Conservation (phyloP, 2,113 vertebrate species). For the Thalassoma bifasciatum region DNA sequence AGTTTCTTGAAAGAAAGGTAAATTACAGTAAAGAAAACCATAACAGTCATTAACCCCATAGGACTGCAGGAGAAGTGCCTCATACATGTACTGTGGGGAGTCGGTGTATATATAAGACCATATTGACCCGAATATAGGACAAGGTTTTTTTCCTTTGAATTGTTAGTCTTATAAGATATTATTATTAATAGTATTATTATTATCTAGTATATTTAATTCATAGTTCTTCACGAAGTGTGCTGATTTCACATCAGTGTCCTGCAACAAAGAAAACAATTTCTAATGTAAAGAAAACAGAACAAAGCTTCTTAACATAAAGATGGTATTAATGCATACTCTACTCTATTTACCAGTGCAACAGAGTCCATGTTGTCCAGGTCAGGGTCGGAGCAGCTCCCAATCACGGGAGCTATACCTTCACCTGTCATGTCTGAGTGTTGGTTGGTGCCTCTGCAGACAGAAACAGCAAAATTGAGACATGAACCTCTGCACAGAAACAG, state of each 20-base stretch:
- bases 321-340: not conserved
- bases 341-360: conserved; percentile 33
- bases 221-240: not conserved
- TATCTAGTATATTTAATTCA: not conserved
- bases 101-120: not conserved
- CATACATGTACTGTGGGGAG: not conserved
- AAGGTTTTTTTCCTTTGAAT: no score
- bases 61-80: conserved; percentile 29
- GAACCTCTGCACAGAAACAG: conserved; percentile 11
- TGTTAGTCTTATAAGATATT: not conserved
- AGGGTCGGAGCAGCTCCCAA: conserved; percentile 9
- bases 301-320: not conserved
- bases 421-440: conserved; percentile 3
- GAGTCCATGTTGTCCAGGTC: not conserved
- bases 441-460: conserved; percentile 42
- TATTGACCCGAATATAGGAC: no score
- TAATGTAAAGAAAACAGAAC: not conserved
- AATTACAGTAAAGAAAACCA: not conserved
- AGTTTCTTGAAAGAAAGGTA: not conserved
- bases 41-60: not conserved
- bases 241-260: conserved; percentile 62
- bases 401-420: conserved; percentile 20
- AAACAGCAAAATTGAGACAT: conserved; percentile 41
- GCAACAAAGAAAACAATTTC: not conserved
- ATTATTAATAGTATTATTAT: conserved; percentile 14